phyloP scores from a whole-genome alignment of 2,113 vertebrate species.

The Coturnix japonica region DNA sequence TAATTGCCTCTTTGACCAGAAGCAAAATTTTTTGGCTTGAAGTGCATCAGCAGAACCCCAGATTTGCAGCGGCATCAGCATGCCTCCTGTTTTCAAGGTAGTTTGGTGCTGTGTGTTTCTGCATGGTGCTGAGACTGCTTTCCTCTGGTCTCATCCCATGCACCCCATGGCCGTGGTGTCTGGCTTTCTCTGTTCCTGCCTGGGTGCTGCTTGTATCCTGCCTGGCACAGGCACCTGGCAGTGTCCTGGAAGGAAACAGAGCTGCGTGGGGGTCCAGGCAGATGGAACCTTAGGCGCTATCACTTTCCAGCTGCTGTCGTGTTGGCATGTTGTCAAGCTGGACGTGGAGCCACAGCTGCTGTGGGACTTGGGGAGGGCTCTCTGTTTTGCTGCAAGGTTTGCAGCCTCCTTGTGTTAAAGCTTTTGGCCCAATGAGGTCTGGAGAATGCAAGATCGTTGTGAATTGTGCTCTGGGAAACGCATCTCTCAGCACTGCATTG shows the following conservation, averaged over 20 bases:
- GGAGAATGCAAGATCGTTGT: not conserved
- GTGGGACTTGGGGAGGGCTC: not conserved
- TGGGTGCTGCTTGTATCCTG: not conserved
- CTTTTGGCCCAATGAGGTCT: not conserved
- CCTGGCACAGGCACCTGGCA: not conserved
- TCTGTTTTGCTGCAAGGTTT: not conserved
- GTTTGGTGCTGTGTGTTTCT: fast-evolving
- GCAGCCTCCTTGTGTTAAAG: not conserved
- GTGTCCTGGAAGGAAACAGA: not conserved
- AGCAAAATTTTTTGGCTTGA: not conserved
- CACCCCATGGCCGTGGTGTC: not conserved
- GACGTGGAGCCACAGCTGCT: not conserved
- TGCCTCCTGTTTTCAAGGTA: not conserved
- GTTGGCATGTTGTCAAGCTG: not conserved
- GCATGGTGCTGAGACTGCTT: not conserved
- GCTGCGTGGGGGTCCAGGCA: not conserved
- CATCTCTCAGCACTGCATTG: not conserved
- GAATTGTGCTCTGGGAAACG: not conserved
- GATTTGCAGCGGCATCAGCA: not conserved
- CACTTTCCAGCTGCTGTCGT: not conserved
- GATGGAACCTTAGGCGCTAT: fast-evolving
- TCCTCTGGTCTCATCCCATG: not conserved
- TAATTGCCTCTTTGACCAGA: not conserved
- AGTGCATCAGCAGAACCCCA: not conserved
- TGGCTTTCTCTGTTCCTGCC: not conserved